A percentile compares a stretch with the other conserved stretches of the same genome.
Conservation (phyloP, 1,140 invertebrate genomes). For the Venustaconcha ellipsiformis region DNA sequence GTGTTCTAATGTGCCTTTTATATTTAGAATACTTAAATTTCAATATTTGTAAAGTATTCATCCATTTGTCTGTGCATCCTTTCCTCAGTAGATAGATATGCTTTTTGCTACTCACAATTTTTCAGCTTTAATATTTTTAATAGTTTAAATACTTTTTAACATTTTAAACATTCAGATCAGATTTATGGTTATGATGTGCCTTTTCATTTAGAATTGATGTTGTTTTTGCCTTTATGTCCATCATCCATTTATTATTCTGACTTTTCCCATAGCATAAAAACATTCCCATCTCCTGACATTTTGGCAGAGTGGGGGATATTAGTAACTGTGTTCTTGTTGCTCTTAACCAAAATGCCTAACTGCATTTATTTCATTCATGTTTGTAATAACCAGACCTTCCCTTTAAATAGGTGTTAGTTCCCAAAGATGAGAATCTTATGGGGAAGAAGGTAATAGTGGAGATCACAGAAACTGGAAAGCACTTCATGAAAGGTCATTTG, state of each 20-base stretch:
- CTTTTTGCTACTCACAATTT: too few species aligned
- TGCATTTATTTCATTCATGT: neutral
- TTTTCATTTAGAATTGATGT: neutral
- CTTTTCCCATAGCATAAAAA: neutral
- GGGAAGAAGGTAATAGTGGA: slow-evolving; percentile 86
- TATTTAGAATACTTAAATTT: too few species aligned
- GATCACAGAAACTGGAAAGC: slow-evolving; percentile 83
- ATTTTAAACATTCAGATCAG: too few species aligned
- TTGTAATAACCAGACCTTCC: neutral
- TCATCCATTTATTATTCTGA: neutral
- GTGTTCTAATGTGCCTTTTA: too few species aligned
- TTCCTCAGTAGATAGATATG: too few species aligned
- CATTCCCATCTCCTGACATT: neutral
- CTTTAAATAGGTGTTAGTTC: slow-evolving; percentile 77
- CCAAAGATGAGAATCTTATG: slow-evolving; percentile 81
- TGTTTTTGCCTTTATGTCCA: neutral
- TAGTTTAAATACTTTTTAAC: too few species aligned
- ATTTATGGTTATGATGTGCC: too few species aligned
- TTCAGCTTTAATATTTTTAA: too few species aligned
- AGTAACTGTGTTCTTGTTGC: neutral
- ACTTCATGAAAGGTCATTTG: slow-evolving; percentile 85
- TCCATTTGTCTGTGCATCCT: too few species aligned
- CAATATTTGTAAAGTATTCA: too few species aligned
- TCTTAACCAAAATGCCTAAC: neutral
- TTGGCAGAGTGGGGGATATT: neutral